Conservation (phyloP, 1,140 invertebrate genomes). For the Drosophila pallidifrons region DNA sequence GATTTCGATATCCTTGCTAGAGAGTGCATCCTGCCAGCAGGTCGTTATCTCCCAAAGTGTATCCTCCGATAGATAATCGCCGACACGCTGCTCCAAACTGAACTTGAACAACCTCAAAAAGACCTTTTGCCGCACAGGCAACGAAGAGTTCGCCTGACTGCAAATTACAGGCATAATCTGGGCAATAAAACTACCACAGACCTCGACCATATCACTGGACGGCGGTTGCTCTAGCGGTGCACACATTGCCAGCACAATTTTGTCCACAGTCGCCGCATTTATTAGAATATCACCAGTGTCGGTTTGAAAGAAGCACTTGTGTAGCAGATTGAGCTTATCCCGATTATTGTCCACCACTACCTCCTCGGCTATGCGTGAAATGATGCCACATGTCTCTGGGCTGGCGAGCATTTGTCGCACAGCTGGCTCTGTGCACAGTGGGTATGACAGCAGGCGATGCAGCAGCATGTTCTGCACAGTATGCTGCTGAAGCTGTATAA, state of each 20-base stretch:
- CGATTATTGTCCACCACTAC: slow-evolving; percentile 83
- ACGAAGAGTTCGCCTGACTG: slow-evolving; percentile 73
- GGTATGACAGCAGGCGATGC: slow-evolving; percentile 85
- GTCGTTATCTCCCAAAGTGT: slow-evolving; percentile 86
- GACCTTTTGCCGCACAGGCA: slow-evolving; percentile 74
- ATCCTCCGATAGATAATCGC: slow-evolving; percentile 85
- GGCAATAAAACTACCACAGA: slow-evolving; percentile 85
- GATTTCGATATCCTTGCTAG: slow-evolving; percentile 76
- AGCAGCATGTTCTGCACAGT: slow-evolving; percentile 84
- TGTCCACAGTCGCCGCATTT: slow-evolving; percentile 85
- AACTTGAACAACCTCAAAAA: slow-evolving; percentile 85
- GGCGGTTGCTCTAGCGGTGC: slow-evolving; percentile 68
- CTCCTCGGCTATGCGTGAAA: slow-evolving; percentile 83
- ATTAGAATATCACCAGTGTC: slow-evolving; percentile 85
- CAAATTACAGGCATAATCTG: slow-evolving; percentile 85
- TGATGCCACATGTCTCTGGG: slow-evolving; percentile 80
- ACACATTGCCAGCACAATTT: slow-evolving; percentile 85
- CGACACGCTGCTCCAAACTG: slow-evolving; percentile 73
- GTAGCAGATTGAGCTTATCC: slow-evolving; percentile 83
- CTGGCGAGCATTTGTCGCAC: slow-evolving; percentile 86
- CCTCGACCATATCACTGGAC: slow-evolving; percentile 81
- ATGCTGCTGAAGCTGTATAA: slow-evolving; percentile 53
- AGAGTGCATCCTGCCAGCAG: slow-evolving; percentile 86
- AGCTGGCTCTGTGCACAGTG: slow-evolving; percentile 85
- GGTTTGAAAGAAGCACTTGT: slow-evolving; percentile 85